Percentiles rank a stretch among this genome's conserved stretches.
phyloP scores from a whole-genome alignment of 2,113 vertebrate genomes.

The Kryptolebias marmoratus region DNA sequence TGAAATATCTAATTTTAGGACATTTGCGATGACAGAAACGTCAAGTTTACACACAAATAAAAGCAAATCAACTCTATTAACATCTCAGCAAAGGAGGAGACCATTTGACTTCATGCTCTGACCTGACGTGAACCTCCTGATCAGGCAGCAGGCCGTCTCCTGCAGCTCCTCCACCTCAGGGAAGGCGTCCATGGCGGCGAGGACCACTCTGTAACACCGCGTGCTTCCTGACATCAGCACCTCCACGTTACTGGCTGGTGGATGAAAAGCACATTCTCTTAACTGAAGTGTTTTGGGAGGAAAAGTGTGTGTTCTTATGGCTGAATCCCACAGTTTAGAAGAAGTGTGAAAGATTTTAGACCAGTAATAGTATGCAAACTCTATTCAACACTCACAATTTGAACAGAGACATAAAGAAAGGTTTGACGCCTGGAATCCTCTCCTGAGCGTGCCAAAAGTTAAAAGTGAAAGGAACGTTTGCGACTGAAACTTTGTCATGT shows the following conservation, averaged over 20 bases:
- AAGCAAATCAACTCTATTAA: not conserved
- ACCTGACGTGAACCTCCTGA: constrained; percentile 91
- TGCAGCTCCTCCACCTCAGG: constrained; percentile 85
- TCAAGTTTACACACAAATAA: not conserved
- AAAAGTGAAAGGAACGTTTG: not conserved
- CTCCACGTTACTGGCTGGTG: constrained; percentile 91
- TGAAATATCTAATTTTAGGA: too few species aligned
- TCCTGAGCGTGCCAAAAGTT: not conserved
- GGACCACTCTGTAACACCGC: constrained; percentile 89
- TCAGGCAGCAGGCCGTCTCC: constrained; percentile 89
- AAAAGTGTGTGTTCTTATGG: not conserved
- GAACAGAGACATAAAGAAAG: too few species aligned
- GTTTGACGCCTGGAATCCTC: constrained; percentile 5
- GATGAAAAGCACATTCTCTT: not conserved
- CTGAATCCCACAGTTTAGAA: not conserved
- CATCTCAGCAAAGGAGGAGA: not conserved
- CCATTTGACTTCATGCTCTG: constrained; percentile 45
- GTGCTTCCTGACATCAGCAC: constrained; percentile 93
- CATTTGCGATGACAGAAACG: not conserved
- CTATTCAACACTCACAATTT: too few species aligned
- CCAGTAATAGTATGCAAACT: too few species aligned
- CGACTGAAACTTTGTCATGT: not conserved
- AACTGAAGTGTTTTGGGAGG: not conserved
- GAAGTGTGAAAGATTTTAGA: too few species aligned
- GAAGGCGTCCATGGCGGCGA: constrained; percentile 85